Conservation (phyloP, 2,113 vertebrate species). For the Egretta garzetta region DNA sequence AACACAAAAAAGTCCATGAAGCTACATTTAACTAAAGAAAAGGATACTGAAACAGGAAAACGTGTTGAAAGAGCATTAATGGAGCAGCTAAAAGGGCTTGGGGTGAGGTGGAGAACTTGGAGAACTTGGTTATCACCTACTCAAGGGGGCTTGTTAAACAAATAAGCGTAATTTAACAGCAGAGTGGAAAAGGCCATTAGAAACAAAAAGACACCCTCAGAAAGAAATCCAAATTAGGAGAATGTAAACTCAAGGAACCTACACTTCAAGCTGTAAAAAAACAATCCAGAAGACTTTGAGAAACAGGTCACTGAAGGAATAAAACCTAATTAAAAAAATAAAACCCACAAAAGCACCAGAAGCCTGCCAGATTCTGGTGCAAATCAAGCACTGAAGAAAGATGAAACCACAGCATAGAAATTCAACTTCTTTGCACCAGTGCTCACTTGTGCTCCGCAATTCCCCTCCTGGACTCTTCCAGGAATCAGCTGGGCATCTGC, state of each 20-base stretch:
- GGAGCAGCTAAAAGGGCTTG: background rate
- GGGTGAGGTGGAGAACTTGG: background rate
- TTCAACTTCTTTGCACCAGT: background rate
- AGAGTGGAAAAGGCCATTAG: background rate
- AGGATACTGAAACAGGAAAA: background rate
- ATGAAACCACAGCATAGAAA: background rate
- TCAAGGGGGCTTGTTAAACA: background rate
- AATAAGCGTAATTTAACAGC: background rate
- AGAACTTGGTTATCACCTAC: background rate
- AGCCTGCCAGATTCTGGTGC: background rate
- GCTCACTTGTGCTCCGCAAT: background rate
- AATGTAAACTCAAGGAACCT: background rate
- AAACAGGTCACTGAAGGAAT: background rate
- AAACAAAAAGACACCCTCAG: background rate
- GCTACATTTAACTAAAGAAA: background rate
- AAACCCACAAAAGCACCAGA: background rate
- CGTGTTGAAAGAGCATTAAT: background rate
- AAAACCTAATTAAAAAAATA: background rate
- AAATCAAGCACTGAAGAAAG: background rate
- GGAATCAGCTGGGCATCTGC: background rate
- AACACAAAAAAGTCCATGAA: background rate
- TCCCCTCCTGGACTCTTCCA: background rate
- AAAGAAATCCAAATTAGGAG: background rate
- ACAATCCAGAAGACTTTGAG: background rate
- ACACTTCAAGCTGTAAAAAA: background rate